Base-by-base conservation (phyloP, 2,113 vertebrate genomes). In the Synodontis membranacea region DNA sequence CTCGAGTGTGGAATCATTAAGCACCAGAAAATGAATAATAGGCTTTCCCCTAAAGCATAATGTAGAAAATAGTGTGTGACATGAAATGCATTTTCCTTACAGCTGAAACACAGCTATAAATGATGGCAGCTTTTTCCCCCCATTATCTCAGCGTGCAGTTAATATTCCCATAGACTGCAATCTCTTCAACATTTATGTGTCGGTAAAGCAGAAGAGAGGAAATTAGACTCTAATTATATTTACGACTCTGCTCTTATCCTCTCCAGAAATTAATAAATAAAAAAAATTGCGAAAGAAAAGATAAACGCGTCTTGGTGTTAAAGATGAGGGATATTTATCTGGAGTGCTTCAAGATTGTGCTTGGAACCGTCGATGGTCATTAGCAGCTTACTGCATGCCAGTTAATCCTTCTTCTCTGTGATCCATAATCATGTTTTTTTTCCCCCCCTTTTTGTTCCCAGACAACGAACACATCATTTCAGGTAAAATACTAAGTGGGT, bases 221-320 rank as follows among this genome's bases (percentile, higher is more conserved):
- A 91, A 91, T 46, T 4, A 81, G 64, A 91, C n/a, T n/a, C n/a
- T n/a, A n/a, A 90, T 88, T 88, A 91, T 89, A 80, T 89, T 87
- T 83, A 25, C 12, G 58, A 56, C 84, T 86, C 83, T 14, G 34
- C 68, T 62, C n/a, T 80, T 25, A 28, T n/a, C 10, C 54, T n/a
- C n/a, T n/a, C n/a, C n/a, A n/a, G n/a, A 70, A 56, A 72, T 1
- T 44, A 56, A 87, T 58, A 60, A 14, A 12, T 25, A 15, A 28
- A 48, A 23, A 64, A 64, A 31, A 60, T n/a, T n/a, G n/a, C n/a
- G 70, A 66, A 80, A 48, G 68, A 58, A 80, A 14, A 17, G 46
- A 60, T 23, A 23, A 31, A 64, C 28, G 31, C 60, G 37, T 74
- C 15, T 54, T 60, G 39, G 17, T 19, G 37, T 28, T 86, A 81